Evolutionary conservation across 2,888 invertebrate genomes (phyloP).

Genomic region (Cerastoderma edule): DNA sequence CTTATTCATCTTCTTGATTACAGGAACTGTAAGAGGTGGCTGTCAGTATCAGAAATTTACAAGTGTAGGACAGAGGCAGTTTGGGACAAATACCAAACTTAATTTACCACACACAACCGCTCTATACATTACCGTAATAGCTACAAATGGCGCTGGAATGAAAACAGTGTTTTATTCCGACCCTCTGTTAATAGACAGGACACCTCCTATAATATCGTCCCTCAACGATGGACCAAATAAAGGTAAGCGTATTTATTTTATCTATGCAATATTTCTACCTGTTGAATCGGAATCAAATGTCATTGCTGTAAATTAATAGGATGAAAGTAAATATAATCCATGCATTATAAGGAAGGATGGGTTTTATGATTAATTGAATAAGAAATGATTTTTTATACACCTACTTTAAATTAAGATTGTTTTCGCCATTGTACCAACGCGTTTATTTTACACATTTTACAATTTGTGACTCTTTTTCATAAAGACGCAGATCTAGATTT

Average conservation of each 20-base stretch:
- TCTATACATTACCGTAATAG: slow-evolving; percentile 64
- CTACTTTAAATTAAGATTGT: too few species aligned
- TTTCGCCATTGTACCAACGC: too few species aligned
- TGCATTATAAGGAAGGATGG: too few species aligned
- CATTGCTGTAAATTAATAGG: too few species aligned
- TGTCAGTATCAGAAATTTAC: slow-evolving; percentile 53
- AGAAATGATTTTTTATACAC: too few species aligned
- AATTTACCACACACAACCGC: slow-evolving; percentile 55
- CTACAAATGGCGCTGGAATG: slow-evolving; percentile 64
- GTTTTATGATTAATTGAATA: too few species aligned
- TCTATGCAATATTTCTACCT: too few species aligned
- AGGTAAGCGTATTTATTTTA: slow-evolving; percentile 6
- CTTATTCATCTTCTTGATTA: too few species aligned
- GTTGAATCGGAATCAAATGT: too few species aligned
- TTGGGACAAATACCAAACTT: slow-evolving; percentile 49
- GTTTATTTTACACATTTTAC: too few species aligned
- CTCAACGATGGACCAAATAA: slow-evolving; percentile 13
- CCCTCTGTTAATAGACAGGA: slow-evolving; percentile 26
- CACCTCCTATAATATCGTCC: slow-evolving; percentile 1
- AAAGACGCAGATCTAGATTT: slow-evolving; percentile 25
- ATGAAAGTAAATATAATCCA: too few species aligned
- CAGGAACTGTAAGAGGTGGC: slow-evolving; percentile 51
- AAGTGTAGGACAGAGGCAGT: slow-evolving; percentile 56
- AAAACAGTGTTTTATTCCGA: slow-evolving; percentile 47
- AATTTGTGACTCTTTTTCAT: not conserved